These are phyloP conservation scores for Sigmodon hispidus DNA, from an alignment of 2,113 vertebrate genomes.

Conservation along the genomic window DNA sequence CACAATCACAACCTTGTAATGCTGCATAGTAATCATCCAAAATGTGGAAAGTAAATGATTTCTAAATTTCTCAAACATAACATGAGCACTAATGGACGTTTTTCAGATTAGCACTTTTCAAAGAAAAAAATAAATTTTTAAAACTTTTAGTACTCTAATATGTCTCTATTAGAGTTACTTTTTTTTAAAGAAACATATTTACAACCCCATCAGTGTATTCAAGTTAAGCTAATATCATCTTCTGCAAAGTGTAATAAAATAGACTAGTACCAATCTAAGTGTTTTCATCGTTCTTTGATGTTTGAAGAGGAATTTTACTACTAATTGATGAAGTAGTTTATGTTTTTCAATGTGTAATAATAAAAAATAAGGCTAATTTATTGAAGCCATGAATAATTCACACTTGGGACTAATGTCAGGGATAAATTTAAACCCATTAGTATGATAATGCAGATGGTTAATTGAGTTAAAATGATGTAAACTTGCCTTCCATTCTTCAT, in stretches of 20 bases:
- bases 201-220: background rate
- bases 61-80: background rate
- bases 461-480: background rate
- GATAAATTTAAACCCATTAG: conserved; percentile 26
- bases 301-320: conserved; percentile 42
- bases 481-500: conserved; percentile 9
- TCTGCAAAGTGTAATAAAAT: background rate
- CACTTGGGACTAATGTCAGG: background rate
- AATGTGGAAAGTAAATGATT: background rate
- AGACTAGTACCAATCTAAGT: background rate
- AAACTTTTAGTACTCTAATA: background rate
- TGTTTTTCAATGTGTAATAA: conserved; percentile 41
- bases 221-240: background rate
- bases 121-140: background rate
- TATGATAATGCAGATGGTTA: background rate
- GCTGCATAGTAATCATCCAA: background rate
- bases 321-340: conserved; percentile 17
- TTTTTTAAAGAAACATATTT: background rate
- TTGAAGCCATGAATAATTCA: conserved; percentile 19
- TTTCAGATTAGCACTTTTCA: background rate
- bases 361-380: conserved; percentile 48
- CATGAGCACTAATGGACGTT: background rate
- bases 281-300: conserved; percentile 10
- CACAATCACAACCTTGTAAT: background rate
- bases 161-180: background rate